A percentile compares a stretch with the other conserved stretches of the same genome.
phyloP scores from a whole-genome alignment of 2,797 vertebrate genomes.

The Pampus argenteus region DNA sequence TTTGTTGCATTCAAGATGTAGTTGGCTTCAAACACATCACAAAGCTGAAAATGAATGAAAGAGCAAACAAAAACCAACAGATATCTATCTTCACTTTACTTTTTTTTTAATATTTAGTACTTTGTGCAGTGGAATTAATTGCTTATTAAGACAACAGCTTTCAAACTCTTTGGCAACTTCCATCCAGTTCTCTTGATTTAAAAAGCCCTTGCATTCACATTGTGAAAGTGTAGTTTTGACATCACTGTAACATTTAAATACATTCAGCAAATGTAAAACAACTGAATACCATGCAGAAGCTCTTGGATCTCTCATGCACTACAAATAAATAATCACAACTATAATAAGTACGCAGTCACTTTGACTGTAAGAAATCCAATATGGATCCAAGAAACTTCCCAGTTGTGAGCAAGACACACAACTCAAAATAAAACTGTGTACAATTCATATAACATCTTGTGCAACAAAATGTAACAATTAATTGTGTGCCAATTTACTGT shows the following conservation, averaged over 20 bases:
- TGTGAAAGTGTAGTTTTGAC: slow-evolving; percentile 62
- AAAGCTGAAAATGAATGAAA: background rate
- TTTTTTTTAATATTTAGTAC: too few species aligned
- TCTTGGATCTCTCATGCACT: slow-evolving; percentile 64
- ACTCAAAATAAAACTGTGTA: slow-evolving; percentile 33
- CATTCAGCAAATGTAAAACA: slow-evolving; percentile 71
- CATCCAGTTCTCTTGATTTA: slow-evolving; percentile 32
- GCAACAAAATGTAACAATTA: slow-evolving; percentile 28
- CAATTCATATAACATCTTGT: slow-evolving; percentile 26
- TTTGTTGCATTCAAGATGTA: slow-evolving; percentile 8
- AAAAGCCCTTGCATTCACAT: slow-evolving; percentile 73
- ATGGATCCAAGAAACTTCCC: slow-evolving; percentile 72
- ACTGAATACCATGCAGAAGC: slow-evolving; percentile 62
- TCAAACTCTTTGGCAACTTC: slow-evolving; percentile 67
- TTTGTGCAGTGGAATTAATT: slow-evolving; percentile 40
- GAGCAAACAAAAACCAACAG: background rate
- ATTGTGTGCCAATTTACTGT: slow-evolving; percentile 25
- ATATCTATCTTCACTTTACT: background rate
- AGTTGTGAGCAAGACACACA: slow-evolving; percentile 67
- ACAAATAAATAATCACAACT: slow-evolving; percentile 60
- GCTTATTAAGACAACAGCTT: slow-evolving; percentile 45
- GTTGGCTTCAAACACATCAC: background rate
- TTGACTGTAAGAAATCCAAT: slow-evolving; percentile 73
- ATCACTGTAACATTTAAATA: slow-evolving; percentile 62
- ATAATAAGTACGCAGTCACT: slow-evolving; percentile 34